These are phyloP conservation scores for Calephelis perditalis DNA, from an alignment of 2,888 invertebrate genomes.

Conservation along the genomic window DNA sequence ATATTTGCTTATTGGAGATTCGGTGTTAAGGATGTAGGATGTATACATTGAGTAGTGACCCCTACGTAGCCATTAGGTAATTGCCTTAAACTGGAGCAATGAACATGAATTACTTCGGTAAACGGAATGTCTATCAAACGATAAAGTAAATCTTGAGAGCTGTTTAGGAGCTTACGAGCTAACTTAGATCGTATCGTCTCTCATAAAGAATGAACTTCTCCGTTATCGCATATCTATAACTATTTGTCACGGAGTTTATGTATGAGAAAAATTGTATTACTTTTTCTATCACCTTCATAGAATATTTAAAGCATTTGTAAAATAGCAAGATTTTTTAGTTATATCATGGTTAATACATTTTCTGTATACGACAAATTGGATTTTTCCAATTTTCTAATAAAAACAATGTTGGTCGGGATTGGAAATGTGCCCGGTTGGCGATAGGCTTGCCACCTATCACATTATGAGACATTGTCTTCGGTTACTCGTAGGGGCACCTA, in stretches of 20 bases:
- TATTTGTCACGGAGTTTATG: constrained; percentile 9
- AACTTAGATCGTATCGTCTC: constrained; percentile 27
- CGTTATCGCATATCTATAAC: constrained; percentile 24
- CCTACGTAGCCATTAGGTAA: constrained; percentile 28
- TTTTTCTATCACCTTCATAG: constrained; percentile 8
- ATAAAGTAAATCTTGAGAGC: constrained; percentile 27
- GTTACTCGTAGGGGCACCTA: no score
- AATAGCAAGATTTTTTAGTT: not conserved
- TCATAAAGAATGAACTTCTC: constrained; percentile 21
- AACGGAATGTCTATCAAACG: constrained; percentile 16
- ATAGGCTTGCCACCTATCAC: no score
- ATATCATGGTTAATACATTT: no score
- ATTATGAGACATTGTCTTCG: no score
- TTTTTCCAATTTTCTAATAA: no score
- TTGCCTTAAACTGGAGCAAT: constrained; percentile 38
- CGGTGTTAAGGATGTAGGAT: no score
- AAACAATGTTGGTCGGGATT: no score
- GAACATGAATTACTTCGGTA: constrained; percentile 35
- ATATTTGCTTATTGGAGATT: no score
- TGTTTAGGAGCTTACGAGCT: constrained; percentile 26
- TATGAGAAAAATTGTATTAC: constrained; percentile 10
- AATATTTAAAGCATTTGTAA: not conserved
- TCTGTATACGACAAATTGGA: no score
- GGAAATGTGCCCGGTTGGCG: no score
- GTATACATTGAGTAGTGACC: no score